Evolutionary conservation across 2,888 invertebrate species (phyloP), one percentile per base, ranked within the genome.

Genomic region (Acanthosoma haemorrhoidale): DNA sequence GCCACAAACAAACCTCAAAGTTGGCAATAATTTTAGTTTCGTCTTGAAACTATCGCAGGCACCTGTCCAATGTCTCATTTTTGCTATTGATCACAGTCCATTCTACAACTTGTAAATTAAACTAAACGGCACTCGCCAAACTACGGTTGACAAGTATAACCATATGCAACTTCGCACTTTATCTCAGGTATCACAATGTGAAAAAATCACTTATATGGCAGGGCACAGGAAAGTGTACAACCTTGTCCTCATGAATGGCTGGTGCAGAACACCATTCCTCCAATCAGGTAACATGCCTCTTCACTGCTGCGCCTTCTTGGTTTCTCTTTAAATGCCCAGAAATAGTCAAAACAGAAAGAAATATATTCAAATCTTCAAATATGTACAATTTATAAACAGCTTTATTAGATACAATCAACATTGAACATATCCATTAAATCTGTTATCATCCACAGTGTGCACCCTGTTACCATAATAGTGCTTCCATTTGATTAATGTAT

Each of bases 191-290:
- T 51, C 43, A 51, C 43, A 51, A 51, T 51, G 43, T 51, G 43
- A 51, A 51, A 21, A n/a, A 25, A 51, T 51, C 43, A 51, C 43
- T 51, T 51, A 25, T 21, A 51, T 51, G 43, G 43, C 43, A 51
- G 43, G 43, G 25, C 43, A 25, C 25, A 25, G 18, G 43, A n/a
- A 51, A 18, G 18, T 51, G 43, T 51, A 51, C 21, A 4, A 13
- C n/a, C 25, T 32, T 32, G 4, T 13, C 13, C 2, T 51, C 43
- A 51, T 51, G 43, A 51, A 51, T 51, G 3, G 43, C 25, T 25
- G 43, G 43, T 25, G 43, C 43, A 51, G 21, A 51, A 4, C 43
- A 51, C 43, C 43, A 51, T 51, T 51, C 43, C 43, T 51, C 18
- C 18, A 25, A 51, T 4, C 43, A 51, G 13, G 43, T 51, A 51